Percentiles rank a stretch among this genome's conserved stretches.
Conservation (phyloP, 1,140 invertebrate species). For the Chlorops oryzae region DNA sequence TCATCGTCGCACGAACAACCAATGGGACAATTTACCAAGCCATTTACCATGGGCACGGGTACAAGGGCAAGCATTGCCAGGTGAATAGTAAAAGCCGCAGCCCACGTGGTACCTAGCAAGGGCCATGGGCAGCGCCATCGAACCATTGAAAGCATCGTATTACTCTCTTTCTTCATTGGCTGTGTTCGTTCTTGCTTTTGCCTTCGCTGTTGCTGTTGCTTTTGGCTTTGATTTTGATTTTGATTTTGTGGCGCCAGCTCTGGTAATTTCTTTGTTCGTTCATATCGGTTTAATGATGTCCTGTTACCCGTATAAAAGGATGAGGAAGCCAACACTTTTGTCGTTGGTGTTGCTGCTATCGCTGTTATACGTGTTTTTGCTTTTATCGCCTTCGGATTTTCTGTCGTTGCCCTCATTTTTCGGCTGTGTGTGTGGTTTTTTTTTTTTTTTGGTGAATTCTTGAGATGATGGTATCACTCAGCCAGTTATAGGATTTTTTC, state of each 20-base stretch:
- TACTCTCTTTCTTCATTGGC: conserved; percentile 22
- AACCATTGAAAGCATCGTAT: conserved; percentile 27
- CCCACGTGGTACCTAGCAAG: too few relatives aligned
- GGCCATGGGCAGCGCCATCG: conserved; percentile 26
- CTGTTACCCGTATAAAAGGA: too few relatives aligned
- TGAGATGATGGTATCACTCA: background rate
- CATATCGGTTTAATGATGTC: too few relatives aligned
- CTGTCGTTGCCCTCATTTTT: background rate
- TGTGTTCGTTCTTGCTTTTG: conserved; percentile 3
- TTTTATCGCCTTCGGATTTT: background rate
- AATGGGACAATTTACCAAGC: conserved; percentile 62
- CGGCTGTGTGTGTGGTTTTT: background rate
- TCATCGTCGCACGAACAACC: conserved; percentile 83
- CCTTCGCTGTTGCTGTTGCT: background rate
- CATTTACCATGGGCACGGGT: conserved; percentile 15
- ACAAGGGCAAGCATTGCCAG: conserved; percentile 13
- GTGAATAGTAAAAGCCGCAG: conserved; percentile 8
- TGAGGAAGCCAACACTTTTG: too few relatives aligned
- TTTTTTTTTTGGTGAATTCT: background rate
- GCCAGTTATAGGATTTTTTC: too few relatives aligned
- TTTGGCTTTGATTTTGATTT: conserved; percentile 1
- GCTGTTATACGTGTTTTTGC: background rate
- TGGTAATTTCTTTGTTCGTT: background rate
- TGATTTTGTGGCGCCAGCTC: background rate
- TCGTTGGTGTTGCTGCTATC: background rate